Evolutionary conservation across 2,888 invertebrate species (phyloP).

Genomic region (Neocrepidodera transversa): DNA sequence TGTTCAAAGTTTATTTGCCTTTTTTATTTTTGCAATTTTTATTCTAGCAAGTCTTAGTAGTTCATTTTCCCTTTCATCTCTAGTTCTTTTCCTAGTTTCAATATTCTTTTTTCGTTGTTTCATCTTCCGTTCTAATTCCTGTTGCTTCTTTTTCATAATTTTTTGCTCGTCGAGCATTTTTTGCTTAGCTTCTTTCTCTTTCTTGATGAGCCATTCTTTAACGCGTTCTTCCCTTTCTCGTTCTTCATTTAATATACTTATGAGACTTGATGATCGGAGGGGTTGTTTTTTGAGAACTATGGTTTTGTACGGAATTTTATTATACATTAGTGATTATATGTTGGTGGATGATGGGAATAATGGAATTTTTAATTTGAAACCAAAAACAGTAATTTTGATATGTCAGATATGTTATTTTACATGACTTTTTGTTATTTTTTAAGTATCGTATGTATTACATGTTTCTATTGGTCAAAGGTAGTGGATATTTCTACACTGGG

Average conservation of each 20-base stretch:
- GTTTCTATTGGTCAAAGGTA: no score
- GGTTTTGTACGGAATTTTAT: background rate
- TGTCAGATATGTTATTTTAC: no score
- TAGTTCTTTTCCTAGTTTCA: background rate
- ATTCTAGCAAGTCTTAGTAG: background rate
- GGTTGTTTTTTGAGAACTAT: background rate
- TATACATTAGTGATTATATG: background rate
- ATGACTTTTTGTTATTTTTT: no score
- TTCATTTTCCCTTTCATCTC: background rate
- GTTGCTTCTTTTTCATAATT: background rate
- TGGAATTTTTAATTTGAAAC: no score
- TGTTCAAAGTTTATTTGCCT: background rate
- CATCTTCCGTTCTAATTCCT: background rate
- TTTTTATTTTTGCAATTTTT: background rate
- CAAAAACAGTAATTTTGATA: no score
- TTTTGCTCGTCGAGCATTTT: background rate
- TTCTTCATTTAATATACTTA: background rate
- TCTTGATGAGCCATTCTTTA: background rate
- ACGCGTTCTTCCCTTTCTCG: background rate
- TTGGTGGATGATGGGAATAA: no score
- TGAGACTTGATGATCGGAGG: background rate
- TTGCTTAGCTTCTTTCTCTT: background rate
- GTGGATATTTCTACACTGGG: no score
- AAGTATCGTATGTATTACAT: no score
- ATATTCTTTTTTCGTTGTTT: background rate